Evolutionary conservation across 2,113 vertebrate genomes (phyloP), one percentile per base, ranked within the genome.

Genomic region (Callospermophilus lateralis): DNA sequence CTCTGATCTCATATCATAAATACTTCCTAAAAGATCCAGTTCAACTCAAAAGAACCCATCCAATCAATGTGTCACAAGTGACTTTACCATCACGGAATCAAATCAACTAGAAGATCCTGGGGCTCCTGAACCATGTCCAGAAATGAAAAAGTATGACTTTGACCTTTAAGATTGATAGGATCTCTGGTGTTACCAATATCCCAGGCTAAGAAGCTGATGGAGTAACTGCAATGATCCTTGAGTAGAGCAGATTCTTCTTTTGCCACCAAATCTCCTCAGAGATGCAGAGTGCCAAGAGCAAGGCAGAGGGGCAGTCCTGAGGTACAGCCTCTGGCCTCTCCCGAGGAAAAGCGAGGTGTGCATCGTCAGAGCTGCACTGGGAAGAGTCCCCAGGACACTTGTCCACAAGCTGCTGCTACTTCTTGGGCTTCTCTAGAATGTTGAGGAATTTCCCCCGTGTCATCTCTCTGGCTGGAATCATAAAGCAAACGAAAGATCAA

Each of bases 381-480:
- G 53, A 96, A 1, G n/a, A 67, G 89, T 2, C 70, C 78, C 90
- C n/a, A 77, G 70, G 55, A 93, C 80, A 78, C 61, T n/a, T 51
- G 1, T 80, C 58, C 94, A 88, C 24, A 67, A 78, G 84, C 76
- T 70, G 96, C 67, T 97, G 96, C 86, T 99, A 99, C 98, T 99
- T 99, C 98, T 99, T 99, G 58, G 99, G 99, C 97, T 99, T 99
- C 98, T 99, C 99, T 98, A 99, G 97, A 98, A 99, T 99, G 98
- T 99, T 99, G 97, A 99, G 99, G 98, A 99, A 99, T 98, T 99
- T 99, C 6, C 99, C 99, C 85, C 99, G 98, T 89, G 99, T 99
- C 99, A 99, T 99, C 98, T 99, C 99, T 98, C 99, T 98, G 92
- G 99, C 99, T 99, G 99, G 77, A 99, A 99, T 98, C 84, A 98